These are phyloP conservation scores for Naja naja DNA, from an alignment of 2,113 vertebrate species.

Conservation along the genomic window DNA sequence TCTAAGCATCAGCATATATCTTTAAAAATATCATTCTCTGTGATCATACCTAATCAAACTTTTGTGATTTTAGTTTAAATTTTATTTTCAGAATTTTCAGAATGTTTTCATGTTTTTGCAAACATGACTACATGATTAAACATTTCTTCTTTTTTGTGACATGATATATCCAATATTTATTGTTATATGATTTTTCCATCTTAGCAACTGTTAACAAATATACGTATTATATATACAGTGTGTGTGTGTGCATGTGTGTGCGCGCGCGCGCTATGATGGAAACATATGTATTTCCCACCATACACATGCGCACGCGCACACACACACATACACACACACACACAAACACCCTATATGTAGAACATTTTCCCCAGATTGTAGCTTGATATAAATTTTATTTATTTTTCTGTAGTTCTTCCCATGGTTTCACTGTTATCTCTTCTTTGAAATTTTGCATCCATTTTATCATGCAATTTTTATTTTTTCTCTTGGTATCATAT, in stretches of 20 bases:
- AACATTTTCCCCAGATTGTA: background rate
- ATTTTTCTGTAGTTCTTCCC: background rate
- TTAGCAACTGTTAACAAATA: background rate
- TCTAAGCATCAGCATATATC: background rate
- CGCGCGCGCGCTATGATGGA: too few species aligned
- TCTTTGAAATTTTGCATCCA: background rate
- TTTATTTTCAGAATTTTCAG: background rate
- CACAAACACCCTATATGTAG: background rate
- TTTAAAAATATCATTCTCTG: background rate
- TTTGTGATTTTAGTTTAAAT: background rate
- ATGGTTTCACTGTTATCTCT: background rate
- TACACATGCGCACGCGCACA: too few species aligned
- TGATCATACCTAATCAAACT: background rate
- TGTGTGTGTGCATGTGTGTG: too few species aligned
- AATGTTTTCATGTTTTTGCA: background rate
- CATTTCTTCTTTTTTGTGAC: background rate
- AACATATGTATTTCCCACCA: background rate
- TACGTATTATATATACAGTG: background rate
- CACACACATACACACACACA: background rate
- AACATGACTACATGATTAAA: background rate
- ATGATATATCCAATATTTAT: background rate
- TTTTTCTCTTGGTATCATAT: background rate
- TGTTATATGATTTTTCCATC: background rate
- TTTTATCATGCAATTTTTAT: background rate
- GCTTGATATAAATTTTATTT: background rate